Evolutionary conservation across 2,888 invertebrate species (phyloP).

Genomic region (Cheilosia vulpina): DNA sequence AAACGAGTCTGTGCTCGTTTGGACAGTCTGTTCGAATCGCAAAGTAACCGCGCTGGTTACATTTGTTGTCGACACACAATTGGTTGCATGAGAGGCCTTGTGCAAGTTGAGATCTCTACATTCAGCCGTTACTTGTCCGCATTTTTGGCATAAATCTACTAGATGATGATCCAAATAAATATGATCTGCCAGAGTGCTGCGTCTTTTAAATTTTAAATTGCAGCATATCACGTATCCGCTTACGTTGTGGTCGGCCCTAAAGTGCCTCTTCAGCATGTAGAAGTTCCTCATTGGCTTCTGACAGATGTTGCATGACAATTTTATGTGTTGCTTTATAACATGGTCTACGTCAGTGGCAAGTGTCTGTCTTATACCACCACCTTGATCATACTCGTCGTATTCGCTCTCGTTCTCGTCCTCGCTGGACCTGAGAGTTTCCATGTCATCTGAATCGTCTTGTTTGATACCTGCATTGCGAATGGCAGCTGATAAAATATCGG

Average conservation of each 20-base stretch:
- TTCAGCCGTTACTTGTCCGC: constrained; percentile 72
- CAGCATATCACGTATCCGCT: constrained; percentile 76
- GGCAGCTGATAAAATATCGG: constrained; percentile 31
- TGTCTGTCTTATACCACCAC: not conserved
- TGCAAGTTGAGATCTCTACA: constrained; percentile 69
- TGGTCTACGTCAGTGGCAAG: constrained; percentile 62
- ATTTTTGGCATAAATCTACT: constrained; percentile 75
- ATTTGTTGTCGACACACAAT: constrained; percentile 16
- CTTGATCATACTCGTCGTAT: not conserved
- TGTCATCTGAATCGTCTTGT: constrained; percentile 19
- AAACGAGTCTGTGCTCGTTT: not conserved
- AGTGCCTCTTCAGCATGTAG: constrained; percentile 72
- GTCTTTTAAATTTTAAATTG: constrained; percentile 74
- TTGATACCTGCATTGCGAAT: constrained; percentile 34
- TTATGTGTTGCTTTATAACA: constrained; percentile 72
- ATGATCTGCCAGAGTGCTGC: constrained; percentile 76
- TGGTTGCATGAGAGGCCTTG: constrained; percentile 57
- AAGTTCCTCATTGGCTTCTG: constrained; percentile 60
- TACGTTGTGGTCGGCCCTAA: constrained; percentile 68
- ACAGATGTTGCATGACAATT: constrained; percentile 75
- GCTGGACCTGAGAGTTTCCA: constrained; percentile 13
- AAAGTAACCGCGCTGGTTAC: constrained; percentile 15
- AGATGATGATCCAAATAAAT: constrained; percentile 76
- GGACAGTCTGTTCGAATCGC: constrained; percentile 46
- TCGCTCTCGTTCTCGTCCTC: constrained; percentile 6